phyloP scores from a whole-genome alignment of 2,113 vertebrate species.

The Hassar affinis region DNA sequence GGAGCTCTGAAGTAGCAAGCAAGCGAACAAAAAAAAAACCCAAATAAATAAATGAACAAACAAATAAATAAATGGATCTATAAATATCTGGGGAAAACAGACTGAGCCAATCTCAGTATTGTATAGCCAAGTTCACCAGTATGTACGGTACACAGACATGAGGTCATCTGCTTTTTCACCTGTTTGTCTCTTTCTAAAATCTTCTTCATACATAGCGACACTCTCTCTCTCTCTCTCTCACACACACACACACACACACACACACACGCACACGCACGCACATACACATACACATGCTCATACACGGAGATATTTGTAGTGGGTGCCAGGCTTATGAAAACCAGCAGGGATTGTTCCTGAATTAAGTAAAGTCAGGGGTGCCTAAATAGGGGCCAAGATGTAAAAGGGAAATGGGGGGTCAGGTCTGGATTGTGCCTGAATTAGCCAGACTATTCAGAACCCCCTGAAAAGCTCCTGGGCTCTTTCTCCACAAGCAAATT shows the following conservation, averaged over 20 bases:
- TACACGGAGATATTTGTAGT: constrained; percentile 68
- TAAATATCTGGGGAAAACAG: constrained; percentile 73
- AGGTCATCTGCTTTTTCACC: constrained; percentile 11
- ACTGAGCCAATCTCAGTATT: constrained; percentile 55
- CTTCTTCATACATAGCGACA: not conserved
- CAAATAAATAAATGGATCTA: constrained; percentile 22
- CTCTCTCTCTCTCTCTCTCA: not conserved
- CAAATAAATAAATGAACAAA: constrained; percentile 57
- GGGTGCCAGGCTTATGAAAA: constrained; percentile 72
- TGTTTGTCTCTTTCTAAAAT: not conserved
- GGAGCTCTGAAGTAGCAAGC: constrained; percentile 65
- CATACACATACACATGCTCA: not conserved
- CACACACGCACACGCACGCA: not conserved
- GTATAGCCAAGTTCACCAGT: constrained; percentile 54
- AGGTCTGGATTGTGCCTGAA: constrained; percentile 86
- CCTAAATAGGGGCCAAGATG: constrained; percentile 79
- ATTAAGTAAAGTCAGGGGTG: constrained; percentile 88
- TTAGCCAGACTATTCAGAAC: constrained; percentile 87
- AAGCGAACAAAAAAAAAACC: not conserved
- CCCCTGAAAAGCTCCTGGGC: constrained; percentile 81
- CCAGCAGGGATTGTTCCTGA: constrained; percentile 82
- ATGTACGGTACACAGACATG: constrained; percentile 25
- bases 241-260: constrained; percentile 26
- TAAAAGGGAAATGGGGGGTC: constrained; percentile 82
- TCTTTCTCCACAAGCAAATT: constrained; percentile 84